Evolutionary conservation across 2,797 vertebrate genomes (phyloP).

Genomic region (Helicolenus hilgendorfi): DNA sequence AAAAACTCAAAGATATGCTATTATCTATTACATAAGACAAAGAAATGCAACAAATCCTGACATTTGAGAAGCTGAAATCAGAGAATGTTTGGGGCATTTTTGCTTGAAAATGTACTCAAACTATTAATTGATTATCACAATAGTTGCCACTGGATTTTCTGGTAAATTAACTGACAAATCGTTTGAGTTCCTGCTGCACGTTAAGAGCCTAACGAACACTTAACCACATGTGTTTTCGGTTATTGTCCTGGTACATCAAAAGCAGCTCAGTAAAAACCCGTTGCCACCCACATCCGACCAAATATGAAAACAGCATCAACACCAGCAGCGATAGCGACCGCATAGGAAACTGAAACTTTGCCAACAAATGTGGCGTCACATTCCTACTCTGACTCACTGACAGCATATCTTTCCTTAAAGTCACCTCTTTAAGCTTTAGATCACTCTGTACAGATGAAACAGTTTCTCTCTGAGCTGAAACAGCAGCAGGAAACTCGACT

Average conservation of each 20-base stretch:
- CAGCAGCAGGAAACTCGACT: constrained; percentile 14
- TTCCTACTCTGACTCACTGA: background rate
- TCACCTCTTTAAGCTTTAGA: background rate
- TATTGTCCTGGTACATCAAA: background rate
- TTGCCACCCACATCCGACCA: background rate
- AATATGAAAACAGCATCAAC: background rate
- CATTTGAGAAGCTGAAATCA: background rate
- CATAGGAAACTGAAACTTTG: background rate
- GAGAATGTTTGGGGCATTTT: background rate
- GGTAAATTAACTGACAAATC: background rate
- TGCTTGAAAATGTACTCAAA: background rate
- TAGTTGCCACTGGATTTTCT: background rate
- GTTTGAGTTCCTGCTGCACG: background rate
- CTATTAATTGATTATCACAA: background rate
- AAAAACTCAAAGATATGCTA: background rate
- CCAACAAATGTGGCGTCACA: background rate
- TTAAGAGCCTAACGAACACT: background rate
- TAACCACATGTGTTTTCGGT: background rate
- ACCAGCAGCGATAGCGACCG: background rate
- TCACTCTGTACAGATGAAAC: background rate
- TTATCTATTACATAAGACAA: background rate
- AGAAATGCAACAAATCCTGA: background rate
- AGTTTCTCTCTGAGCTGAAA: background rate
- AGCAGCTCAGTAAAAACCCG: background rate
- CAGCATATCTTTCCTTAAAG: background rate